Percentiles rank a stretch among this genome's conserved stretches.
phyloP scores from a whole-genome alignment of 2,113 vertebrate genomes.

The Varanus komodoensis region DNA sequence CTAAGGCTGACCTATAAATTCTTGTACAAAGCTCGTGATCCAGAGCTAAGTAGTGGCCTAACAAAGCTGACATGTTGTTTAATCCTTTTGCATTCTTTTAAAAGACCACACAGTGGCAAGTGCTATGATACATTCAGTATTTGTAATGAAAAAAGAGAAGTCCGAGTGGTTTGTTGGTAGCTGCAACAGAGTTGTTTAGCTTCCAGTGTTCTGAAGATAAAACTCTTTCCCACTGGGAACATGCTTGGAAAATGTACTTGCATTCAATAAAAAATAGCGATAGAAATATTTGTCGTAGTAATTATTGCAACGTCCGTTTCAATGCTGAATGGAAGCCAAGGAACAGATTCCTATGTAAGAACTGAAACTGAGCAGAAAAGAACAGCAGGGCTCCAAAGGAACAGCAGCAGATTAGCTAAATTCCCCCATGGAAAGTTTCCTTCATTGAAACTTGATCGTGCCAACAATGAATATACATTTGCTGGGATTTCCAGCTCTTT shows the following conservation, averaged over 20 bases:
- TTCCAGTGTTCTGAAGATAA: neutral
- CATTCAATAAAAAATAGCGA: conserved; percentile 25
- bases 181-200: rapidly evolving
- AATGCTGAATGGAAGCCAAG: conserved; percentile 55
- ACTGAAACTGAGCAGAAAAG: conserved; percentile 41
- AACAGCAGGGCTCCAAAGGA: conserved; percentile 42
- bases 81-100: neutral
- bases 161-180: neutral
- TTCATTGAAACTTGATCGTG: neutral
- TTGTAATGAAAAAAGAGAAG: neutral
- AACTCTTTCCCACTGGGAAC: neutral
- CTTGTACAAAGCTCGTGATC: conserved; percentile 5
- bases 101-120: neutral
- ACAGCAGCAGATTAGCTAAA: conserved; percentile 4
- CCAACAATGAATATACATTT: rapidly evolving
- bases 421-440: conserved; percentile 24
- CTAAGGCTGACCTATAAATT: neutral
- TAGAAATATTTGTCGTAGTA: conserved; percentile 46
- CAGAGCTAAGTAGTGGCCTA: neutral
- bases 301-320: conserved; percentile 34
- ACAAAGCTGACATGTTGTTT: conserved; percentile 12
- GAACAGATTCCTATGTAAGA: conserved; percentile 61
- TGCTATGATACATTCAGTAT: neutral
- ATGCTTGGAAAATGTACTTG: conserved; percentile 1
- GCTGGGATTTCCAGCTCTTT: conserved; percentile 41